These are phyloP conservation scores for Phortica magna DNA, from an alignment of 2,888 invertebrate genomes.

Conservation along the genomic window DNA sequence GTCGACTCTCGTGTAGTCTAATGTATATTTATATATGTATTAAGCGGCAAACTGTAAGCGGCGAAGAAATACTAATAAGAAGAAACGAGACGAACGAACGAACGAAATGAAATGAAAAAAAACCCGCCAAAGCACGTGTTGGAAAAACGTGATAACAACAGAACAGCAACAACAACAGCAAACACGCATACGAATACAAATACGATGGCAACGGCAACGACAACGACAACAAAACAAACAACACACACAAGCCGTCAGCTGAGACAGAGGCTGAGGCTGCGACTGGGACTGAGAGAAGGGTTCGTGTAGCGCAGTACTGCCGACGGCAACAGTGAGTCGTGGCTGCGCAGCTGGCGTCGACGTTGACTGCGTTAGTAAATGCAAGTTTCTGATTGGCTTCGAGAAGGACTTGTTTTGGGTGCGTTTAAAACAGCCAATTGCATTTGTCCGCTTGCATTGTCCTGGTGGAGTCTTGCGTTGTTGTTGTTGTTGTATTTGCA, in stretches of 20 bases:
- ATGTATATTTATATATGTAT: background rate
- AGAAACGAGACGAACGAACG: background rate
- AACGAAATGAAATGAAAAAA: background rate
- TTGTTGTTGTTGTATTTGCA: background rate
- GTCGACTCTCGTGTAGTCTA: background rate
- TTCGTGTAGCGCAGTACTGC: background rate
- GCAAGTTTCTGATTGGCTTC: constrained; percentile 27
- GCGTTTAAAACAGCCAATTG: constrained; percentile 12
- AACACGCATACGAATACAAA: constrained; percentile 71
- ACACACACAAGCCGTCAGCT: constrained; percentile 1
- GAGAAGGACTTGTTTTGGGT: background rate
- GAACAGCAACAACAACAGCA: constrained; percentile 61
- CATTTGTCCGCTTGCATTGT: background rate
- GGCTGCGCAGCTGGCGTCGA: background rate
- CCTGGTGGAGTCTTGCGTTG: background rate
- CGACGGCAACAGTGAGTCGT: background rate
- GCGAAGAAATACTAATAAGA: too few relatives aligned
- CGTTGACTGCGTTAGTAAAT: background rate
- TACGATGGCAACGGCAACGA: constrained; percentile 68
- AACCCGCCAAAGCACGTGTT: constrained; percentile 72
- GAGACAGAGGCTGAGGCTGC: background rate
- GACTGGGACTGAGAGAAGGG: too few relatives aligned
- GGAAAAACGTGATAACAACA: constrained; percentile 76
- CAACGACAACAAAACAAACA: constrained; percentile 49
- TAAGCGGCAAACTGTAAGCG: too few relatives aligned